phyloP scores from a whole-genome alignment of 2,113 vertebrate genomes.

The Hemiscyllium ocellatum region DNA sequence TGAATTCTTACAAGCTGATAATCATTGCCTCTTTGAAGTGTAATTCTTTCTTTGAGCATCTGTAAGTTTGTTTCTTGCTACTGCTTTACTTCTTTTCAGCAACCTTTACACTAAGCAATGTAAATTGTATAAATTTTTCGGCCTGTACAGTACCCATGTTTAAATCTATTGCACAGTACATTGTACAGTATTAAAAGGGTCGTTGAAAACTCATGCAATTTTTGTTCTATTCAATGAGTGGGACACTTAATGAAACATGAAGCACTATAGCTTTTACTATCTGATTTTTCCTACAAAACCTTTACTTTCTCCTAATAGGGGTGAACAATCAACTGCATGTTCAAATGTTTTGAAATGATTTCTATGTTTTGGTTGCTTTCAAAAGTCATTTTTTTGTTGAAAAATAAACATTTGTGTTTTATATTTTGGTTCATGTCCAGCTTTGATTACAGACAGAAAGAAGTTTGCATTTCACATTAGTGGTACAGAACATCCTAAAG shows the following conservation, averaged over 20 bases:
- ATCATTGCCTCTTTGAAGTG: background rate
- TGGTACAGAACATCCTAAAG: background rate
- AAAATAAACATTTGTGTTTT: background rate
- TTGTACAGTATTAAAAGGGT: slow-evolving; percentile 30
- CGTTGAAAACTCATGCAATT: background rate
- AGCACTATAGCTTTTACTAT: background rate
- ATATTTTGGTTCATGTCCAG: background rate
- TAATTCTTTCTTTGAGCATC: background rate
- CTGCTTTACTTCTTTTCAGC: background rate
- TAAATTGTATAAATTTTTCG: slow-evolving; percentile 21
- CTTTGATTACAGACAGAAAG: background rate
- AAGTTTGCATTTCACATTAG: background rate
- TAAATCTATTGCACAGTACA: slow-evolving; percentile 9
- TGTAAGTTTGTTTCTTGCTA: background rate
- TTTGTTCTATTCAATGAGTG: background rate
- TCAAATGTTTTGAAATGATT: background rate
- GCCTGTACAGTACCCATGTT: slow-evolving; percentile 2
- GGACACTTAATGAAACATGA: background rate
- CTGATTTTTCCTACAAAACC: background rate
- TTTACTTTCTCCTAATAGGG: background rate
- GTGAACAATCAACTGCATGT: background rate
- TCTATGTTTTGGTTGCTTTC: background rate
- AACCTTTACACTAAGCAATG: background rate
- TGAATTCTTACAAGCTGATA: background rate
- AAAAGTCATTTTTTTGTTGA: background rate